phyloP scores from a whole-genome alignment of 1,140 invertebrate genomes.

The Bicyclus anynana region DNA sequence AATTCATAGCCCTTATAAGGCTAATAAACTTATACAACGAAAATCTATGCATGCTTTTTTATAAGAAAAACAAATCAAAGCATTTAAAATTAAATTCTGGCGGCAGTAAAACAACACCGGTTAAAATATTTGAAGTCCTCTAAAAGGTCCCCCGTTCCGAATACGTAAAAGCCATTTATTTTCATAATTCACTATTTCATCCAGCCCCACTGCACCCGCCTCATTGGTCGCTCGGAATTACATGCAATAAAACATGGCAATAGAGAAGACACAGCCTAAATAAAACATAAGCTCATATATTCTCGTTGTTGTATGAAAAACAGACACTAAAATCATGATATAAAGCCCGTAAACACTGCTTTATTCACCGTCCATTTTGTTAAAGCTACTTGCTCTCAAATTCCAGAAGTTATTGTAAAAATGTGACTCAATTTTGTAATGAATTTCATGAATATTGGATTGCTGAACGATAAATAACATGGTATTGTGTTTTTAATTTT shows the following conservation, averaged over 20 bases:
- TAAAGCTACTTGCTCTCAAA: background rate
- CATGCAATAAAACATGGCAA: background rate
- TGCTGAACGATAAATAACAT: too few species aligned
- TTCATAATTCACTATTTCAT: slow-evolving; percentile 1
- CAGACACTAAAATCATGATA: background rate
- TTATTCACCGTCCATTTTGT: background rate
- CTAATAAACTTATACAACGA: too few species aligned
- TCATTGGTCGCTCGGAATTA: background rate
- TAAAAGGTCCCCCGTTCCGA: background rate
- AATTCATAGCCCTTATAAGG: too few species aligned
- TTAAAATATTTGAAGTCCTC: background rate
- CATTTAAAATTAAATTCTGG: too few species aligned
- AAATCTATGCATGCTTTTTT: too few species aligned
- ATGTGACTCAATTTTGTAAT: too few species aligned
- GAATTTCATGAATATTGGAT: too few species aligned
- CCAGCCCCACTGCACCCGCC: background rate
- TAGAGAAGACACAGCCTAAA: background rate
- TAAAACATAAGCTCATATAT: background rate
- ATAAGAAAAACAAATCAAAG: too few species aligned
- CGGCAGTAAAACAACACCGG: too few species aligned
- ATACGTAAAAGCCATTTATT: background rate
- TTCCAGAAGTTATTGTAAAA: too few species aligned
- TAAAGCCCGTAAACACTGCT: background rate
- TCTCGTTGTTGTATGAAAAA: background rate
- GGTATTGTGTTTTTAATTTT: too few species aligned